Base-by-base conservation (phyloP, 2,888 invertebrate genomes). In the Azorinus chamasolen region DNA sequence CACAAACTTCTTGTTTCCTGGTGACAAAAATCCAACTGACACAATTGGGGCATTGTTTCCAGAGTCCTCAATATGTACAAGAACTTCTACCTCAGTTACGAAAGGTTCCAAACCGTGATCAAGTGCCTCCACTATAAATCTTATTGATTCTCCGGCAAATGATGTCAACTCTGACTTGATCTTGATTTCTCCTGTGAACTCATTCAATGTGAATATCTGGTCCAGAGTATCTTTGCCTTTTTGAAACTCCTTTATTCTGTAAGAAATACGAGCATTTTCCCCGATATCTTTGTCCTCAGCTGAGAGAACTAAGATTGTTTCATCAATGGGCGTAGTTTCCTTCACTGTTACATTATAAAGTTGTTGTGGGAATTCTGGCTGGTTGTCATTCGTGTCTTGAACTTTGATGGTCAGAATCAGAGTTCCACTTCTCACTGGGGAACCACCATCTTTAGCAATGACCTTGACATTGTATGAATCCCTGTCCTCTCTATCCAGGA, bases 201-300 rank as follows among this genome's bases (percentile, higher is more conserved):
- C 64, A 63, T 90, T 74, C 20, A 90, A 53, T n/a, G 55, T 54
- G 62, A 90, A 90, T 48, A 85, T 69, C 25, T 77, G 53, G 27
- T 81, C 71, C 8, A 88, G 65, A 12, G 61, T 22, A 27, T 78
- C 75, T 24, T 69, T 74, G 27, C 74, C 69, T 14, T 79, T 72
- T 41, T 86, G 84, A 43, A 81, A 82, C 16, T 80, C 76, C 45
- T 86, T 86, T 14, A 91, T 93, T 87, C 93, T 92, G 88, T 94
- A 94, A 18, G 91, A 84, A n/a, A 95, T 91, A 61, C 93, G 91
- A 3, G 93, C 96, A 91, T 98, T 98, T 10, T 95, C 95, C 4
- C 97, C 98, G 82, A 96, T 95, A 90, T 98, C 98, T 39, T 95
- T 95, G 91, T 99, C 98, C 6, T 95, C 95, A 0, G 98, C 98